Conservation (phyloP, 2,797 vertebrate species). For the Monodelphis domestica region DNA sequence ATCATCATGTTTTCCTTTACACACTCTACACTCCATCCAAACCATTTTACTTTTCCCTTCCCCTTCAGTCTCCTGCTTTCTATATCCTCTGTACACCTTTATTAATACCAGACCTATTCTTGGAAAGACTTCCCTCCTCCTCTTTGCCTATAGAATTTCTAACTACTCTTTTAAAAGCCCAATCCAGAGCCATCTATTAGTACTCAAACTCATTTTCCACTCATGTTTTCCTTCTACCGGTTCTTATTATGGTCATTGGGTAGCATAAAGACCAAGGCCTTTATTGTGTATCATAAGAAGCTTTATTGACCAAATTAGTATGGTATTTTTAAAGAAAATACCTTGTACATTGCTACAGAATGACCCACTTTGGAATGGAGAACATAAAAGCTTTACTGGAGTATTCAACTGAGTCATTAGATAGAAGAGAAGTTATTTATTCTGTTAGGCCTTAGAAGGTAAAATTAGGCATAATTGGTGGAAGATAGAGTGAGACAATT, state of each 20-base stretch:
- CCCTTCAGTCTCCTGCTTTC: background rate
- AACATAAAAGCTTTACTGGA: no score
- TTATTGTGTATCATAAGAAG: background rate
- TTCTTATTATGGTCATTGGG: background rate
- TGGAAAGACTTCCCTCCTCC: background rate
- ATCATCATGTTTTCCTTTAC: background rate
- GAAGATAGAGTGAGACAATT: no score
- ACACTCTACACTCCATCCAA: background rate
- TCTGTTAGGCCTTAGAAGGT: no score
- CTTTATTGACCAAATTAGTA: background rate
- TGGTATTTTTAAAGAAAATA: background rate
- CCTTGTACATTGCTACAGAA: background rate
- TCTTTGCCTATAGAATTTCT: background rate
- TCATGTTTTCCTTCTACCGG: background rate
- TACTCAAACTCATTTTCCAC: background rate
- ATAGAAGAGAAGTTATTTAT: no score
- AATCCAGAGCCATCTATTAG: background rate
- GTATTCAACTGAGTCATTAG: no score
- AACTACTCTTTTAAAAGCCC: background rate
- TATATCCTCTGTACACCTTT: background rate
- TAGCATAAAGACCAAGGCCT: background rate
- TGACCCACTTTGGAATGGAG: background rate
- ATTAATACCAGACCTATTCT: background rate
- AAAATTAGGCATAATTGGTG: no score
- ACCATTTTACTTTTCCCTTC: background rate